These are phyloP conservation scores for Drosophila trapezifrons DNA, from an alignment of 1,140 invertebrate species.

Conservation along the genomic window DNA sequence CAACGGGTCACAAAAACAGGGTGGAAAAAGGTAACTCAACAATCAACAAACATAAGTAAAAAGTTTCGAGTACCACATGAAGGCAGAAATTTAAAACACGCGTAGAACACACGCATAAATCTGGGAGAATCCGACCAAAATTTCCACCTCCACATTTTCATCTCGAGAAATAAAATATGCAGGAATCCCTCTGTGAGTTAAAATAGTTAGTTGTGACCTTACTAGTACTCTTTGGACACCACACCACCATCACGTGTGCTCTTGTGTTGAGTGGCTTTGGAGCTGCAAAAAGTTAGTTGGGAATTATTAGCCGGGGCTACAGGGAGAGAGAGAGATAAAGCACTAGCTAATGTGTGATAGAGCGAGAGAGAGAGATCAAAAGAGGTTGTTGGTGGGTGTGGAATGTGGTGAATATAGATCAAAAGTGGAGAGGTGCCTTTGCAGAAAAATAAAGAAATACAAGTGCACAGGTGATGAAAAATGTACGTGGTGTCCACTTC, in stretches of 20 bases:
- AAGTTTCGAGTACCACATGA: conserved; percentile 30
- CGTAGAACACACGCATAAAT: conserved; percentile 10
- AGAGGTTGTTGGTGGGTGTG: conserved; percentile 11
- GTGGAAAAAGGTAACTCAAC: conserved; percentile 25
- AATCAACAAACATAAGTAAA: conserved; percentile 33
- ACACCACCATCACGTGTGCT: conserved; percentile 22
- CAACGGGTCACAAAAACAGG: too few species aligned
- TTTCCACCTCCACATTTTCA: conserved; percentile 23
- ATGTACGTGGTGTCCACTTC: too few species aligned
- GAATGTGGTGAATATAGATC: conserved; percentile 27
- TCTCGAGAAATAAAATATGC: conserved; percentile 13
- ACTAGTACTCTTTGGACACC: conserved; percentile 28
- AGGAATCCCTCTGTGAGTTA: conserved; percentile 17
- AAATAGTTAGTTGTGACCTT: conserved; percentile 31
- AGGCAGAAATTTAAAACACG: conserved; percentile 21
- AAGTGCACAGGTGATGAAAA: neutral
- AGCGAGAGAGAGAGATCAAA: conserved; percentile 11
- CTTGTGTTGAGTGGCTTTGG: conserved; percentile 34
- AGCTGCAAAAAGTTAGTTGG: conserved; percentile 47
- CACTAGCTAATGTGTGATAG: conserved; percentile 19
- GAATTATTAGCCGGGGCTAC: conserved; percentile 33
- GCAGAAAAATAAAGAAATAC: neutral
- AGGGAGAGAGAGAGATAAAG: conserved; percentile 13
- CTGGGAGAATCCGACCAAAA: conserved; percentile 5
- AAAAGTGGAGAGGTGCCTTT: conserved; percentile 15